A percentile compares a stretch with the other conserved stretches of the same genome.
These are phyloP conservation scores for Nasonia longicornis DNA, from an alignment of 1,140 invertebrate species.

Conservation along the genomic window DNA sequence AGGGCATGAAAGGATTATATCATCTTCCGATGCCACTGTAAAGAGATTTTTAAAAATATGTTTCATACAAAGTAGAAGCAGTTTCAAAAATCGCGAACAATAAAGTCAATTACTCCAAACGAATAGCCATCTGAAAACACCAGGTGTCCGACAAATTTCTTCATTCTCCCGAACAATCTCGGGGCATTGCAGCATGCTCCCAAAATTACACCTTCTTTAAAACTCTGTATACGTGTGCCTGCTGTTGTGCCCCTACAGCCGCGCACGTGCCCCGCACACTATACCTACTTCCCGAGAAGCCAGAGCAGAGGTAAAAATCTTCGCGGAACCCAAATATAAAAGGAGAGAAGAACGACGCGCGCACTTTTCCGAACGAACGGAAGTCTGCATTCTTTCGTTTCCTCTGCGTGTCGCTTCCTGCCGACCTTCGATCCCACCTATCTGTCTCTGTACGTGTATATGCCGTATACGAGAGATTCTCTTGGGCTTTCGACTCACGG, in stretches of 20 bases:
- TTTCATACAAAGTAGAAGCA: background rate
- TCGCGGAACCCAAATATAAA: background rate
- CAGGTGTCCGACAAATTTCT: background rate
- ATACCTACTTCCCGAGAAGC: too few species aligned
- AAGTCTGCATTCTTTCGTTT: conserved; percentile 41
- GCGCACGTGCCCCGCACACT: too few species aligned
- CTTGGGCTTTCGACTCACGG: conserved; percentile 46
- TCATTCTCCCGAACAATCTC: background rate
- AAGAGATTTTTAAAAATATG: background rate
- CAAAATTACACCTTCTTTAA: background rate
- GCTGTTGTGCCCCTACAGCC: background rate
- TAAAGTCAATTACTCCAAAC: too few species aligned
- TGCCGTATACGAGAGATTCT: background rate
- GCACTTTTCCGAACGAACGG: conserved; percentile 31
- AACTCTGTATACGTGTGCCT: background rate
- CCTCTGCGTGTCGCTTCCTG: conserved; percentile 22
- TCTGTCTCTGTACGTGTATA: background rate
- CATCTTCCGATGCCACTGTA: background rate
- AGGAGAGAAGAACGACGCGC: background rate
- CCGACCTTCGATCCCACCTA: conserved; percentile 30
- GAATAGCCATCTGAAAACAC: background rate
- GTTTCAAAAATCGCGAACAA: too few species aligned
- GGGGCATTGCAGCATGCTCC: background rate
- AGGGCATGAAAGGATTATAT: background rate
- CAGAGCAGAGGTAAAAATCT: background rate